Evolutionary conservation across 2,113 vertebrate species (phyloP).

Genomic region (Calidris pygmaea): DNA sequence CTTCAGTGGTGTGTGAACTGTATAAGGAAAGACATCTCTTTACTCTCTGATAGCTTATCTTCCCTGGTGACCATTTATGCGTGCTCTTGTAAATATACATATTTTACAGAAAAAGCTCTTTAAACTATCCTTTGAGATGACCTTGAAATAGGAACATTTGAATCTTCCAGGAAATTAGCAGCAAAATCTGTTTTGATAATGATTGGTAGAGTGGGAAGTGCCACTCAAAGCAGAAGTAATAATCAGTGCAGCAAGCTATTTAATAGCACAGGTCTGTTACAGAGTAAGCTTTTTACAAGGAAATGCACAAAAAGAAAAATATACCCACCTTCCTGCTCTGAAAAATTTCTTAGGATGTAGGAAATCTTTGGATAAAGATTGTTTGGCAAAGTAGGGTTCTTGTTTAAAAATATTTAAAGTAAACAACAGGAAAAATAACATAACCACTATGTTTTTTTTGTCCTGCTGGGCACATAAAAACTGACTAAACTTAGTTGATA

Average conservation of each 20-base stretch:
- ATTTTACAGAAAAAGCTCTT: slow-evolving; percentile 80
- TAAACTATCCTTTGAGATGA: slow-evolving; percentile 83
- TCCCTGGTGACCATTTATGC: slow-evolving; percentile 92
- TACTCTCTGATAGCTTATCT: slow-evolving; percentile 92
- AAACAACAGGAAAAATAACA: background rate
- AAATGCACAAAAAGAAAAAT: slow-evolving; percentile 18
- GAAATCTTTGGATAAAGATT: background rate
- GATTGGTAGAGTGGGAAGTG: slow-evolving; percentile 76
- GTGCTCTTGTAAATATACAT: slow-evolving; percentile 96
- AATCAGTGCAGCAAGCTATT: slow-evolving; percentile 68
- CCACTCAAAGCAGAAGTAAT: slow-evolving; percentile 76
- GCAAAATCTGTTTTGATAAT: slow-evolving; percentile 76
- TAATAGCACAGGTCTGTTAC: slow-evolving; percentile 67
- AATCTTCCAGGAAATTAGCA: slow-evolving; percentile 85
- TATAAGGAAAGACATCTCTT: slow-evolving; percentile 90
- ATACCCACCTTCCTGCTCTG: background rate
- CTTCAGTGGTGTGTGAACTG: slow-evolving; percentile 95
- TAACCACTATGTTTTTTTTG: background rate
- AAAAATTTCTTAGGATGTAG: background rate
- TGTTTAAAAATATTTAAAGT: slow-evolving; percentile 8
- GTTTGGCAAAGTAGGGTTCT: background rate
- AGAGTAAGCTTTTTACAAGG: slow-evolving; percentile 36
- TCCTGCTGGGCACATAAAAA: background rate
- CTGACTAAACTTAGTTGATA: background rate
- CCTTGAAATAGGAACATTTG: slow-evolving; percentile 83